Evolutionary conservation across 2,797 vertebrate genomes (phyloP).

Genomic region (Argentina silus): DNA sequence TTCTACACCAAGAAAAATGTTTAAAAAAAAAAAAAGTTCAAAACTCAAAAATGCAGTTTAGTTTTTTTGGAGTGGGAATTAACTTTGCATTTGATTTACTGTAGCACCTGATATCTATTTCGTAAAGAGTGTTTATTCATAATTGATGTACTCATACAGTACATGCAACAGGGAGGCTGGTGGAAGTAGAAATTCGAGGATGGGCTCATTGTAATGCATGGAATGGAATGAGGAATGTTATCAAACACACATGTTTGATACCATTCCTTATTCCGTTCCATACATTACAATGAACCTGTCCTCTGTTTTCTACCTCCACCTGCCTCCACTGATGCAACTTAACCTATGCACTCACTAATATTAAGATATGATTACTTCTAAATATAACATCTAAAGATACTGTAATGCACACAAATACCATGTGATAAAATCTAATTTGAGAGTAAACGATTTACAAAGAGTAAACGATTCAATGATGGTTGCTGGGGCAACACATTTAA

Average conservation of each 20-base stretch:
- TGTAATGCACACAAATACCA: neutral
- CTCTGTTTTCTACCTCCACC: too few species aligned
- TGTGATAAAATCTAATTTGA: neutral
- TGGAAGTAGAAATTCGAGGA: too few species aligned
- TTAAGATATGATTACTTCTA: neutral
- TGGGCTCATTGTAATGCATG: too few species aligned
- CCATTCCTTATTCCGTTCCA: too few species aligned
- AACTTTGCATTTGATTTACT: constrained; percentile 8
- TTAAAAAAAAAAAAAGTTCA: neutral
- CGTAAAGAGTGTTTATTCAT: too few species aligned
- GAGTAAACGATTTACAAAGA: constrained; percentile 12
- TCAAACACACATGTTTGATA: too few species aligned
- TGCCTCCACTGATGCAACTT: neutral
- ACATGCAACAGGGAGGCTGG: neutral
- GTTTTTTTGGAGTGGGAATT: neutral
- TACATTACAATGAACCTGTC: too few species aligned
- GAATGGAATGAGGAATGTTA: too few species aligned
- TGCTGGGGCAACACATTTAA: constrained; percentile 25
- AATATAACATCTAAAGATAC: neutral
- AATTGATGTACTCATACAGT: constrained; percentile 39
- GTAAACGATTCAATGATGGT: constrained; percentile 25
- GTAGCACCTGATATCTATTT: constrained; percentile 16
- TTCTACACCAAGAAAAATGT: neutral
- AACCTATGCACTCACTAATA: constrained; percentile 10
- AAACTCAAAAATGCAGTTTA: constrained; percentile 19